Evolutionary conservation across 1,140 invertebrate genomes (phyloP).

Genomic region (Phortica variegata): DNA sequence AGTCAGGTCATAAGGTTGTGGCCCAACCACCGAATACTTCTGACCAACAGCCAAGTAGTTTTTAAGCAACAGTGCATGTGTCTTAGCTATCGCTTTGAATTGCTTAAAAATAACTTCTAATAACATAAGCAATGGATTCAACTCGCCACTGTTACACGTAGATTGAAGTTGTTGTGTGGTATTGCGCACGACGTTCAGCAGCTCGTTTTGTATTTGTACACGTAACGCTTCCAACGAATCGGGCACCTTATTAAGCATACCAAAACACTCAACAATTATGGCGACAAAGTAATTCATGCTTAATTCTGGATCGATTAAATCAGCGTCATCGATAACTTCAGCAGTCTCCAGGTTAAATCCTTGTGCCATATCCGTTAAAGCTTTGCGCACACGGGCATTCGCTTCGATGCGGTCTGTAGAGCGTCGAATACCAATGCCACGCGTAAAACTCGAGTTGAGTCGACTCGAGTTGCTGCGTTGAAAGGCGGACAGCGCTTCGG

Average conservation of each 20-base stretch:
- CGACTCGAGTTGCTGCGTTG: slow-evolving; percentile 66
- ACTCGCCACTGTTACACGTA: slow-evolving; percentile 23
- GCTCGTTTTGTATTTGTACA: slow-evolving; percentile 76
- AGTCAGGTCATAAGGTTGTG: slow-evolving; percentile 71
- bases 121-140: slow-evolving; percentile 61
- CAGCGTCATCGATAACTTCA: slow-evolving; percentile 66
- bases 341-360: slow-evolving; percentile 46
- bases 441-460: slow-evolving; percentile 60
- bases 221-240: slow-evolving; percentile 83
- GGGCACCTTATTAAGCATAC: slow-evolving; percentile 79
- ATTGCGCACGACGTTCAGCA: slow-evolving; percentile 73
- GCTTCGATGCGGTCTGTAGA: slow-evolving; percentile 59
- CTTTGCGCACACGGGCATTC: slow-evolving; percentile 56
- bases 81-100: slow-evolving; percentile 70
- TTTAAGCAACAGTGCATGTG: slow-evolving; percentile 67
- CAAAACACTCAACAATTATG: slow-evolving; percentile 83
- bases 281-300: slow-evolving; percentile 74
- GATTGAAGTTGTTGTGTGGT: slow-evolving; percentile 76
- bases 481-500: slow-evolving; percentile 60
- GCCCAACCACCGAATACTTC: slow-evolving; percentile 60
- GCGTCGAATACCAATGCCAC: slow-evolving; percentile 59
- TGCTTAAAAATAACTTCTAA: slow-evolving; percentile 71
- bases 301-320: slow-evolving; percentile 66
- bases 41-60: slow-evolving; percentile 63
- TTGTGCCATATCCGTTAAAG: slow-evolving; percentile 57